Evolutionary conservation across 2,797 vertebrate genomes (phyloP).

Genomic region (Parauchenoglanis punctatus): DNA sequence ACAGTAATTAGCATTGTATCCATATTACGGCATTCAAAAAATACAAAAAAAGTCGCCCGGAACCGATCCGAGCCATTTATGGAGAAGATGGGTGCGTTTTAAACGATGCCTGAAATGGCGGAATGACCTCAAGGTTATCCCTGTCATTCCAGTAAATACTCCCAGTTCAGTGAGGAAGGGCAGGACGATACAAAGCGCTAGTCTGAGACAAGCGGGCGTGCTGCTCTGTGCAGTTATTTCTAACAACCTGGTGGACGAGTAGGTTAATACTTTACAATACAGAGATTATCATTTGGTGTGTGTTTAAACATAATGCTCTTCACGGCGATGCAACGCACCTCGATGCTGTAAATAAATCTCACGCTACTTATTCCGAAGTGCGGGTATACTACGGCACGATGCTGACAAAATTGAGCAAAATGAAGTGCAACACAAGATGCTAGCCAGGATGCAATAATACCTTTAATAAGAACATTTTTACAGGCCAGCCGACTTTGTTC

Average conservation of each 20-base stretch:
- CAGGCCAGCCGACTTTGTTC: neutral
- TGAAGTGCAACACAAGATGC: neutral
- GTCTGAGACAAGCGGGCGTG: conserved; percentile 35
- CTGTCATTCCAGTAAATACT: conserved; percentile 54
- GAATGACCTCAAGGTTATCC: conserved; percentile 55
- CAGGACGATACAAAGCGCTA: conserved; percentile 66
- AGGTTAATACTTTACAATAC: neutral
- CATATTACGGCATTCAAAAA: neutral
- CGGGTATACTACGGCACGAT: neutral
- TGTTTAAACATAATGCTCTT: neutral
- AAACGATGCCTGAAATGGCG: conserved; percentile 28
- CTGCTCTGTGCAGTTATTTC: neutral
- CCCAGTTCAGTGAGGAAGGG: conserved; percentile 50
- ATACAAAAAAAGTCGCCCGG: neutral
- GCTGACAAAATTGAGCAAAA: neutral
- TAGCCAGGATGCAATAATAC: neutral
- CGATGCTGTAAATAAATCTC: neutral
- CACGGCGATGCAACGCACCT: neutral
- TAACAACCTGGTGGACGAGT: neutral
- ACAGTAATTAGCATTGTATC: neutral
- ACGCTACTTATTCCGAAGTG: neutral
- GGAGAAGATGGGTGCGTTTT: conserved; percentile 7
- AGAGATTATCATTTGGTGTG: neutral
- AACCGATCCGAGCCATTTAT: neutral
- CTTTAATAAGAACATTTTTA: neutral